Evolutionary conservation across 2,888 invertebrate genomes (phyloP).

Genomic region (Morpho helenor): DNA sequence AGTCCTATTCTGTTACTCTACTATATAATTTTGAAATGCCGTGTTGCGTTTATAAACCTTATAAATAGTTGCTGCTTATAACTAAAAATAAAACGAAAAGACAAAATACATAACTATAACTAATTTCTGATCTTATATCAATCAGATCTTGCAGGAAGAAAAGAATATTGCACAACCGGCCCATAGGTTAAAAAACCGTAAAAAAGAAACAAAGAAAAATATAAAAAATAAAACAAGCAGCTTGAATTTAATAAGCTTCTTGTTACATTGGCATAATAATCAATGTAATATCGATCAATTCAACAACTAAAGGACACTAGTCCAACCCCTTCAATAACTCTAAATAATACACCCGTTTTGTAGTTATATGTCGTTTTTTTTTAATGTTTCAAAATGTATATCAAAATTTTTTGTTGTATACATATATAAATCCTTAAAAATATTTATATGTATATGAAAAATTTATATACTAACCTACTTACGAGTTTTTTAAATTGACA

Average conservation of each 20-base stretch:
- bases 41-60: background rate
- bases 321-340: no score
- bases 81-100: background rate
- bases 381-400: background rate
- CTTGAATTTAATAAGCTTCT: background rate
- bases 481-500: conserved; percentile 25
- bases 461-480: conserved; percentile 6
- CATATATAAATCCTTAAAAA: conserved; percentile 1
- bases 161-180: conserved; percentile 9
- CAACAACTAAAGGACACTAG: no score
- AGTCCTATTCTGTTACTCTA: background rate
- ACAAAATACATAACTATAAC: background rate
- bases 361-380: background rate
- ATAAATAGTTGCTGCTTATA: conserved; percentile 1
- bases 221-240: background rate
- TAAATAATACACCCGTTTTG: conserved; percentile 1
- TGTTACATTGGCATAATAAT: background rate
- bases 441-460: conserved; percentile 6
- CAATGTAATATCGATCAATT: background rate
- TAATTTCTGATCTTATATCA: conserved; percentile 4
- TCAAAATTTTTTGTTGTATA: background rate
- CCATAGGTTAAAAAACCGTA: conserved; percentile 1
- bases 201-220: conserved; percentile 1
- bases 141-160: conserved; percentile 4
- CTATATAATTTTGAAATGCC: background rate